Conservation (phyloP, 2,113 vertebrate genomes). For the Dromiciops gliroides region DNA sequence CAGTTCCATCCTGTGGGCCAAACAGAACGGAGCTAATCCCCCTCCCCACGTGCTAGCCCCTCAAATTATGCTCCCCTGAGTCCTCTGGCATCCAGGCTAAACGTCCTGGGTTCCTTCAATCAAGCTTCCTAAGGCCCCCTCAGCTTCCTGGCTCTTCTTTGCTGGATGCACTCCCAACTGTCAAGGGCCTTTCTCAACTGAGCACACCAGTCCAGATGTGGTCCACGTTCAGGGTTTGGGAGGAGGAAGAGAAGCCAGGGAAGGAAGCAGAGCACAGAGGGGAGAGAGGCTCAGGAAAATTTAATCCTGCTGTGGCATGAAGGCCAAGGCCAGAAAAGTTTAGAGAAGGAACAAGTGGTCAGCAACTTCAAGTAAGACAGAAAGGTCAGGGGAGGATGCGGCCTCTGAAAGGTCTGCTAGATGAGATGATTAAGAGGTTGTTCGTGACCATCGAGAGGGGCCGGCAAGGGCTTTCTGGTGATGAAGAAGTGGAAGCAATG, state of each 20-base stretch:
- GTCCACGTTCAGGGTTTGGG: background rate
- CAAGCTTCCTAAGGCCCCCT: background rate
- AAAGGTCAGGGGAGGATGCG: background rate
- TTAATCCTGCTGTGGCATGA: background rate
- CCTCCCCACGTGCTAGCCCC: background rate
- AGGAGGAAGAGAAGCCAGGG: conserved; percentile 1
- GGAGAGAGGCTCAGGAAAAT: background rate
- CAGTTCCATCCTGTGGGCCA: background rate
- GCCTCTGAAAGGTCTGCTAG: background rate
- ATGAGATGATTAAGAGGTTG: background rate
- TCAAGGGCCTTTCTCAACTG: background rate
- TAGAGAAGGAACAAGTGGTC: background rate
- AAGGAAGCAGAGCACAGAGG: background rate
- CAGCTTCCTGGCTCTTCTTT: background rate
- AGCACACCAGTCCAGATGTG: background rate
- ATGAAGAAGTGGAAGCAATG: background rate
- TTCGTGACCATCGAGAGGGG: background rate
- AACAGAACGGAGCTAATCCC: background rate
- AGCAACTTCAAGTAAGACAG: background rate
- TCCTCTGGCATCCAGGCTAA: background rate
- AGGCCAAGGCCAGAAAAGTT: background rate
- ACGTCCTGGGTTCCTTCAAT: background rate
- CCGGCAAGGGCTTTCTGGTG: background rate
- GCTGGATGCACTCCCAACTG: background rate
- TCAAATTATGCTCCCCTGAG: background rate